A percentile compares a stretch with the other conserved stretches of the same genome.
These are phyloP conservation scores for Carterocephalus palaemon DNA, from an alignment of 2,888 invertebrate species.

Conservation along the genomic window DNA sequence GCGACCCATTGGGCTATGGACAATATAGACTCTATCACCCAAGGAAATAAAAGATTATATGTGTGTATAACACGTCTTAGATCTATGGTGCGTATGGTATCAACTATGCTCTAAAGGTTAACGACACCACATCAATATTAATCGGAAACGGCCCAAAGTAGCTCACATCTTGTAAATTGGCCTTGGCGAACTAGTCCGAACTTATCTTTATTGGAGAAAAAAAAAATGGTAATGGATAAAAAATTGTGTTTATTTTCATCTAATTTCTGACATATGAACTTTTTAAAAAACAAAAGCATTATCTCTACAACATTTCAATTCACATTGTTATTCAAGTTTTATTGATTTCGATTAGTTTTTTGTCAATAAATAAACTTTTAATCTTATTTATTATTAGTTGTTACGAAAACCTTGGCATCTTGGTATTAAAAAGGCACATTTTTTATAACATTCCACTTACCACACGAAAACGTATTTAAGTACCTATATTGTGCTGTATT, in stretches of 20 bases:
- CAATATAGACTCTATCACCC: too few relatives aligned
- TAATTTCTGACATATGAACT: conserved; percentile 7
- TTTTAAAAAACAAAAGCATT: conserved; percentile 3
- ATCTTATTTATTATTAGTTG: too few relatives aligned
- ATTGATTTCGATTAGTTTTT: conserved; percentile 6
- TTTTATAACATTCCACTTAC: too few relatives aligned
- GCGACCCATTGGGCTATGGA: too few relatives aligned
- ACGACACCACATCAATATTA: conserved; percentile 16
- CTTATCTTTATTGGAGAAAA: conserved; percentile 1
- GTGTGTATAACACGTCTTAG: too few relatives aligned
- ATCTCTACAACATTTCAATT: background rate
- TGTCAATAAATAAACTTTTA: background rate
- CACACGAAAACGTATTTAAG: too few relatives aligned
- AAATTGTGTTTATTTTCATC: background rate
- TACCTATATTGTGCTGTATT: too few relatives aligned
- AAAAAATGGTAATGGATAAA: too few relatives aligned
- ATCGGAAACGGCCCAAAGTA: conserved; percentile 6
- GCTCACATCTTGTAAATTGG: conserved; percentile 13
- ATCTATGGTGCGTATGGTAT: background rate
- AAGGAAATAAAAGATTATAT: too few relatives aligned
- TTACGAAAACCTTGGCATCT: background rate
- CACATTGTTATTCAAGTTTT: conserved; percentile 1
- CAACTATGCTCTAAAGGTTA: conserved; percentile 19
- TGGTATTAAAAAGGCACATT: too few relatives aligned
- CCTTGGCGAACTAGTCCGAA: conserved; percentile 17